Evolutionary conservation across 1,140 invertebrate species (phyloP), one percentile per base, ranked within the genome.

Genomic region (Heliconius congener): DNA sequence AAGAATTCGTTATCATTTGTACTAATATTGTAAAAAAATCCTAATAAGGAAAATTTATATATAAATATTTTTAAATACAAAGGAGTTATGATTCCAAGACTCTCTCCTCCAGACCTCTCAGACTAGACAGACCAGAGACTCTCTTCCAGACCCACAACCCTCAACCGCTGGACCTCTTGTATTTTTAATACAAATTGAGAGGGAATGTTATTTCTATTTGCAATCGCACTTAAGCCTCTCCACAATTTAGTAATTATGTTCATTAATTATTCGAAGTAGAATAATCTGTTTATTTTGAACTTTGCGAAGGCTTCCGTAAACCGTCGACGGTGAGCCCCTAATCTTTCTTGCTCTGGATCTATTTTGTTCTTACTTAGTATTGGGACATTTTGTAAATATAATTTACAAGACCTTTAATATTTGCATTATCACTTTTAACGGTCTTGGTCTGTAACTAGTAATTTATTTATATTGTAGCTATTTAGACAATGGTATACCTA

Each of bases 261-360:
- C 71, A 83, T 86, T 81, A 83, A 84, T 87, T 86, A 84, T 84
- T 79, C 78, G 77, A 66, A 81, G 82, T 78, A 76, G 76, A 83
- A 85, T 87, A 85, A 87, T 86, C 83, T 84, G 85, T 84, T 86
- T 85, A 86, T 85, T 84, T 83, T 76, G 78, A 76, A 77, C 74
- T 87, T 85, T 84, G 71, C 70, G 52, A 30, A 74, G 66, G 57
- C 82, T 81, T 46, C 79, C 52, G 27, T 81, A 82, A 84, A 80
- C 81, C 75, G 71, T 60, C n/a, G 60, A 75, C 78, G 74, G 71
- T 70, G 60, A 77, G 71, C 34, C 30, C 11, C 73, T 77, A 73
- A 76, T 80, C 71, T 76, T 66, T 72, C 73, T 46, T 50, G 52
- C 50, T 16, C 60, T 37, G 71, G 55, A 73, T 76, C 50, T 74